These are phyloP conservation scores for Penaeus vannamei DNA, from an alignment of 1,140 invertebrate genomes.

Conservation along the genomic window DNA sequence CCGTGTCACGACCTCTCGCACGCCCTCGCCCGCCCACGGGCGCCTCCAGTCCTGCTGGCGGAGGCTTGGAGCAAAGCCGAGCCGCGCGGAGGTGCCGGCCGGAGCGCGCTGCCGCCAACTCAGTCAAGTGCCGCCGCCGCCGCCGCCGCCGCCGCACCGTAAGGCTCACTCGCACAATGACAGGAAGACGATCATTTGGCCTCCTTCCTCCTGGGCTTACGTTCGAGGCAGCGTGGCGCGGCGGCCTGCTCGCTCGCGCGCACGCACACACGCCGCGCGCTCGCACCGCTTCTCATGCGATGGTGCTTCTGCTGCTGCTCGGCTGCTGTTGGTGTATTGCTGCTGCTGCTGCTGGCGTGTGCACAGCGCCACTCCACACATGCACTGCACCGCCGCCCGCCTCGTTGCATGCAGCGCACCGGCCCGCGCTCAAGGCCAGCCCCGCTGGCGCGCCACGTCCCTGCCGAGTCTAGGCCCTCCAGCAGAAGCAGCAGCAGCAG, in stretches of 20 bases:
- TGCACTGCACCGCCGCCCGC: slow-evolving; percentile 62
- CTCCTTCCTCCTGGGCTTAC: slow-evolving; percentile 58
- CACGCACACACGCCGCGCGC: slow-evolving; percentile 56
- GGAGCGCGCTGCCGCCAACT: neutral
- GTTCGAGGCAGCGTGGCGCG: slow-evolving; percentile 62
- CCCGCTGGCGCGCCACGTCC: slow-evolving; percentile 60
- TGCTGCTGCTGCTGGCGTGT: slow-evolving; percentile 49
- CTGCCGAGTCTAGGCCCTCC: slow-evolving; percentile 59
- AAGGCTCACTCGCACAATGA: slow-evolving; percentile 64
- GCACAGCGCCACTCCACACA: slow-evolving; percentile 63
- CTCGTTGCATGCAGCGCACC: slow-evolving; percentile 62
- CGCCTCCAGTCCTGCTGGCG: slow-evolving; percentile 39
- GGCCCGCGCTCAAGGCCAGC: slow-evolving; percentile 64
- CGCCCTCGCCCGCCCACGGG: slow-evolving; percentile 59
- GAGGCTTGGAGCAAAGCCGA: slow-evolving; percentile 16
- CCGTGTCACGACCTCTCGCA: slow-evolving; percentile 52
- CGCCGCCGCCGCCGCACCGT: slow-evolving; percentile 54
- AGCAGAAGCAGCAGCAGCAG: slow-evolving; percentile 52
- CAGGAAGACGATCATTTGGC: slow-evolving; percentile 64
- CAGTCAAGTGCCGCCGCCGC: neutral
- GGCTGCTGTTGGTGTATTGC: slow-evolving; percentile 4
- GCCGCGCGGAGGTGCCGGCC: neutral
- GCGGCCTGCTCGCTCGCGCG: slow-evolving; percentile 49
- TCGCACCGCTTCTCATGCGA: slow-evolving; percentile 41
- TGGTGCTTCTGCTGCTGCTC: slow-evolving; percentile 28